Evolutionary conservation across 1,140 invertebrate species (phyloP).

Genomic region (Harlomillsia oculata): DNA sequence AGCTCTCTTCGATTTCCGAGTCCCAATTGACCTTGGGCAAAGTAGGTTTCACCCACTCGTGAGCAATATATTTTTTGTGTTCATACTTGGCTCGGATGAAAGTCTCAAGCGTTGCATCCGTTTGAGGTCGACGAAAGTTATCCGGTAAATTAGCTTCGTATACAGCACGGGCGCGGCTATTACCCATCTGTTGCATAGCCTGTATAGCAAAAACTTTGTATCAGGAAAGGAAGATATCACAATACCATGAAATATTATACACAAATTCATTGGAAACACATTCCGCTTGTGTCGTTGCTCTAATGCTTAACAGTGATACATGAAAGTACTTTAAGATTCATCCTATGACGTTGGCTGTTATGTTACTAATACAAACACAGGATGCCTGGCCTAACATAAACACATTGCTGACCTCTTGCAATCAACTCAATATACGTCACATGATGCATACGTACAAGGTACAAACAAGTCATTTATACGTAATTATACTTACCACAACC

Average conservation of each 20-base stretch:
- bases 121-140: conserved; percentile 85
- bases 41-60: conserved; percentile 84
- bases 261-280: no score
- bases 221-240: no score
- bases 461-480: no score
- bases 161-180: conserved; percentile 87
- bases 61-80: conserved; percentile 93
- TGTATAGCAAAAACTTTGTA: conserved; percentile 37
- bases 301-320: no score
- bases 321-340: no score
- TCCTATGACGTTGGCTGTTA: no score
- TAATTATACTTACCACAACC: conserved; percentile 57
- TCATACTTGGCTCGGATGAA: conserved; percentile 98
- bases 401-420: no score
- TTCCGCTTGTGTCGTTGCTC: not conserved
- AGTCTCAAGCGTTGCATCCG: conserved; percentile 80
- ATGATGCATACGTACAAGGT: no score
- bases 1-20: conserved; percentile 62
- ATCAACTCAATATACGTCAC: no score
- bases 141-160: conserved; percentile 97
- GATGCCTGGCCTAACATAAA: no score
- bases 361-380: no score
- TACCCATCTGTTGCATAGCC: conserved; percentile 95
- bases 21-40: conserved; percentile 67
- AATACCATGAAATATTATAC: conserved; percentile 11